Percentiles rank a stretch among this genome's conserved stretches.
Evolutionary conservation across 2,888 invertebrate species (phyloP).

Genomic region (Caenorhabditis macrosperma): DNA sequence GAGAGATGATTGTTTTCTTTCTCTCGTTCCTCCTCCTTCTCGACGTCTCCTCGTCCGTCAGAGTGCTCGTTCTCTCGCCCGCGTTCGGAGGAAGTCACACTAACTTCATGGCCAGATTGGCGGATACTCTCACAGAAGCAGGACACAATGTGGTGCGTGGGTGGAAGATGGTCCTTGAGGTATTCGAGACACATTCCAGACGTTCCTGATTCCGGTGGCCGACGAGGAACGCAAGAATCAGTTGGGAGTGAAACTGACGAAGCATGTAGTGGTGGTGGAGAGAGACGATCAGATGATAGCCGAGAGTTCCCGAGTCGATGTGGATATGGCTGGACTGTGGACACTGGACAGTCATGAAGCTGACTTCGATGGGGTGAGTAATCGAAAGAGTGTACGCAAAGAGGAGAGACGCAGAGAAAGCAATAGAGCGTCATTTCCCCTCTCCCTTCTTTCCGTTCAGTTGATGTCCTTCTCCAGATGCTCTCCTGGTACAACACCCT

Average conservation of each 20-base stretch:
- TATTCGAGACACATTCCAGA: slow-evolving; percentile 2
- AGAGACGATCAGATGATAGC: not conserved
- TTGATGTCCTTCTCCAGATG: no score
- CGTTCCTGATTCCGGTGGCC: slow-evolving; percentile 36
- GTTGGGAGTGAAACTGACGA: slow-evolving; percentile 43
- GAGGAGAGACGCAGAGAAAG: no score
- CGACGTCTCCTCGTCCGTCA: no score
- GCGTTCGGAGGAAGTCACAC: slow-evolving; percentile 58
- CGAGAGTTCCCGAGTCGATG: not conserved
- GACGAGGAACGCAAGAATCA: slow-evolving; percentile 40
- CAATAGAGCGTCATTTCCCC: no score
- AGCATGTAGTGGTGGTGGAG: slow-evolving; percentile 31
- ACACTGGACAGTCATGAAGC: not conserved
- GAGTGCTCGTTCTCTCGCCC: slow-evolving; percentile 60
- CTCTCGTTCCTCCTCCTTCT: no score
- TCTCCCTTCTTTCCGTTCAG: no score
- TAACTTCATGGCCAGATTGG: slow-evolving; percentile 60
- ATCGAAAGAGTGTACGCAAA: no score
- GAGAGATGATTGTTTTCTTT: no score
- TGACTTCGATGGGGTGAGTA: not conserved
- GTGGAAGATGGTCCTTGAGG: not conserved
- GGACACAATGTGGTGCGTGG: slow-evolving; percentile 58
- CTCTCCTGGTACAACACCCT: not conserved
- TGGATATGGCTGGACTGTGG: not conserved
- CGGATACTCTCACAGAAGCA: slow-evolving; percentile 53